Percentiles rank a stretch among this genome's conserved stretches.
Conservation (phyloP, 2,113 vertebrate species). For the Antigone vipio region DNA sequence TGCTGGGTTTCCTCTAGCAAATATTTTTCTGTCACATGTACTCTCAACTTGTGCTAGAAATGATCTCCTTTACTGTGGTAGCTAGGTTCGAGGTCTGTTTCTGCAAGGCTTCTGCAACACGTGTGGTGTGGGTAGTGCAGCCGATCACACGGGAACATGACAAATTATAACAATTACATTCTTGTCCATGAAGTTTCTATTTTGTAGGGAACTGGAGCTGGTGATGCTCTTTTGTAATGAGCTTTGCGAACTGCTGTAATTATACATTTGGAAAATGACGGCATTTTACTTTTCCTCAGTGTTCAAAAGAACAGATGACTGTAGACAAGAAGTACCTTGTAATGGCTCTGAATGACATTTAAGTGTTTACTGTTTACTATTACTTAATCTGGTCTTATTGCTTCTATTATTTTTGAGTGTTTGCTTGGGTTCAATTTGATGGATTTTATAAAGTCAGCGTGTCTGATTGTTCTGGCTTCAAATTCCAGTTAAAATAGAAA, state of each 20-base stretch:
- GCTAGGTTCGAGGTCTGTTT: not conserved
- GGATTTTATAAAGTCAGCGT: fast-evolving
- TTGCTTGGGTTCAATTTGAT: not conserved
- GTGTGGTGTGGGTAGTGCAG: not conserved
- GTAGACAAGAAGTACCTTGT: not conserved
- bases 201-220: not conserved
- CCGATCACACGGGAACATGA: fast-evolving
- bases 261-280: not conserved
- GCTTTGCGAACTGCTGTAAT: not conserved
- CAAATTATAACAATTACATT: not conserved
- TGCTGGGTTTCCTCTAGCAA: not conserved
- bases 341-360: not conserved
- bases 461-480: not conserved
- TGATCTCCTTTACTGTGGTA: not conserved
- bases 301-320: not conserved
- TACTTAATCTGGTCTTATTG: not conserved
- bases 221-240: not conserved
- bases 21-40: not conserved
- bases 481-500: not conserved
- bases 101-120: not conserved
- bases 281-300: not conserved
- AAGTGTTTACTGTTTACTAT: not conserved
- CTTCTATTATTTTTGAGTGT: not conserved
- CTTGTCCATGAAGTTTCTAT: not conserved
- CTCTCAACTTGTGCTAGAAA: not conserved